Percentiles rank a stretch among this genome's conserved stretches.
phyloP scores from a whole-genome alignment of 2,888 invertebrate species.

The Luperina testacea region DNA sequence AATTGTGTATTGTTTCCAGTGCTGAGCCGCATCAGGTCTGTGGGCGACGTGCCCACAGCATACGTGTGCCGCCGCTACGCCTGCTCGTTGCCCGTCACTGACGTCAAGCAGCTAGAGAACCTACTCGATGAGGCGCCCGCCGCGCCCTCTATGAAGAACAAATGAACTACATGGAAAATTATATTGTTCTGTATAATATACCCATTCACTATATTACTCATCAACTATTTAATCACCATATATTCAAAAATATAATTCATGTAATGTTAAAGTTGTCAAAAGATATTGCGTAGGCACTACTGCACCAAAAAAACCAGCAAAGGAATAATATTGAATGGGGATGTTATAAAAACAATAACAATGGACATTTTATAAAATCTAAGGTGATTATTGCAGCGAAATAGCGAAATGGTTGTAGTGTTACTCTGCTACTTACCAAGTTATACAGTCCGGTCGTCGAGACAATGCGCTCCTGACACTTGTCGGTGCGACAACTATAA shows the following conservation, averaged over 20 bases:
- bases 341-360: conserved; percentile 38
- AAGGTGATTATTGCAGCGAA: conserved; percentile 19
- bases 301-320: not conserved
- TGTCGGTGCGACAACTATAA: not conserved
- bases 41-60: conserved; percentile 92
- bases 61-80: conserved; percentile 94
- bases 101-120: conserved; percentile 91
- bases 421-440: conserved; percentile 34
- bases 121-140: conserved; percentile 87
- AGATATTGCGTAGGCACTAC: not conserved
- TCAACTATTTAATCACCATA: conserved; percentile 41
- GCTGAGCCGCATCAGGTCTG: conserved; percentile 88
- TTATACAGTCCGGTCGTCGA: conserved; percentile 12
- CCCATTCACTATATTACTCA: conserved; percentile 54
- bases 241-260: conserved; percentile 30
- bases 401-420: conserved; percentile 29
- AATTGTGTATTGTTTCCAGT: conserved; percentile 65
- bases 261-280: conserved; percentile 3
- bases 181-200: conserved; percentile 51
- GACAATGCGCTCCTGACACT: not conserved
- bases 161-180: conserved; percentile 50
- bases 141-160: conserved; percentile 57
- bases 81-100: conserved; percentile 94
- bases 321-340: conserved; percentile 40
- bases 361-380: conserved; percentile 31